Evolutionary conservation across 2,797 vertebrate species (phyloP).

Genomic region (Chromobotia macracanthus): DNA sequence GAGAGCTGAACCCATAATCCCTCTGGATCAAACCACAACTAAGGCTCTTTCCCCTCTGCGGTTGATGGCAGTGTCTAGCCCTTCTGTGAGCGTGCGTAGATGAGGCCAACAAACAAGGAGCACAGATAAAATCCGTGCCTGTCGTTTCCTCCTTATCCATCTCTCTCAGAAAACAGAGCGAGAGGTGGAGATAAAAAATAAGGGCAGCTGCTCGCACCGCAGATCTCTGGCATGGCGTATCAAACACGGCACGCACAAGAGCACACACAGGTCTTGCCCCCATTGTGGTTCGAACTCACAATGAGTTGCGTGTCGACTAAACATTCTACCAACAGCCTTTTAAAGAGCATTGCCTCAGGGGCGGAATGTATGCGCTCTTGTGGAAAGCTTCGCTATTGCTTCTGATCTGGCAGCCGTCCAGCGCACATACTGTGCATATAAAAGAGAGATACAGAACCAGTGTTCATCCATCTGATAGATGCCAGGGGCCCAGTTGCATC

Average conservation of each 20-base stretch:
- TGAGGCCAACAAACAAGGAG: constrained; percentile 25
- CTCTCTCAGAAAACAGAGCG: constrained; percentile 26
- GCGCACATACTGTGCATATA: constrained; percentile 33
- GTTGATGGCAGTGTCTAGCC: constrained; percentile 31
- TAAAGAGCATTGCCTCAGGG: constrained; percentile 32
- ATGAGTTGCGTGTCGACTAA: constrained; percentile 43
- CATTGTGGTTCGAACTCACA: constrained; percentile 27
- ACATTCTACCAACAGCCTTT: constrained; percentile 15
- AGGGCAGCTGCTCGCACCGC: constrained; percentile 80
- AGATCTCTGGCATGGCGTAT: constrained; percentile 72
- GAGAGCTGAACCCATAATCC: constrained; percentile 49
- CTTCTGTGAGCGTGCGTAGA: background rate
- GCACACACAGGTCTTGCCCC: constrained; percentile 38
- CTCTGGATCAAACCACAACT: constrained; percentile 46
- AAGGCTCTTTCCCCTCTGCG: constrained; percentile 15
- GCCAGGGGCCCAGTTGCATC: constrained; percentile 19
- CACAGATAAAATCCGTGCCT: constrained; percentile 27
- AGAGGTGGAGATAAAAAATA: constrained; percentile 66
- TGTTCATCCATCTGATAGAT: constrained; percentile 35
- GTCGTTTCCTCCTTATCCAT: constrained; percentile 38
- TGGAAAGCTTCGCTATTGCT: constrained; percentile 24
- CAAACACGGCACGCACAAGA: constrained; percentile 50
- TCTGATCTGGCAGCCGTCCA: constrained; percentile 37
- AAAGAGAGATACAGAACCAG: constrained; percentile 31
- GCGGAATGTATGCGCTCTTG: constrained; percentile 22